Evolutionary conservation across 2,888 invertebrate genomes (phyloP).

Genomic region (Eristalinus sepulchralis): DNA sequence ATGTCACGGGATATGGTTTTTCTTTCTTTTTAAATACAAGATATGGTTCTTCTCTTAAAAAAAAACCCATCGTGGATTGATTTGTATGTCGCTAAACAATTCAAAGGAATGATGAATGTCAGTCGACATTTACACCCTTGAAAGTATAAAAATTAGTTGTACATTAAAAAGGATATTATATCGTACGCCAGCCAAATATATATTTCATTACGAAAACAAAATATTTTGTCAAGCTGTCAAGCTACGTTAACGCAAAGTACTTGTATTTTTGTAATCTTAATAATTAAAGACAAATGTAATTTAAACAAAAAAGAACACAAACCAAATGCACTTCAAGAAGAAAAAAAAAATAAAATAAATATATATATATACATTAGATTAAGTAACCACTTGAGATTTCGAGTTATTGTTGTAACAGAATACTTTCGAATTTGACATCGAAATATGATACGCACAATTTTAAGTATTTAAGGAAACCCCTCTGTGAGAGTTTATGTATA

Average conservation of each 20-base stretch:
- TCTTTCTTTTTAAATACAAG: too few species aligned
- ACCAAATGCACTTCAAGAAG: not conserved
- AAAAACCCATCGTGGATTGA: too few species aligned
- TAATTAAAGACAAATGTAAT: not conserved
- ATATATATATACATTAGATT: not conserved
- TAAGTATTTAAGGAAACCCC: constrained; percentile 40
- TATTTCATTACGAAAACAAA: not conserved
- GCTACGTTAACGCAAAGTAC: not conserved
- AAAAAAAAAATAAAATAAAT: not conserved
- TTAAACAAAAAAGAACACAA: not conserved
- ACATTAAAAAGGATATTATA: not conserved
- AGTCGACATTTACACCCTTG: too few species aligned
- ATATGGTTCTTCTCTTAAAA: too few species aligned
- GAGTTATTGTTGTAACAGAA: not conserved
- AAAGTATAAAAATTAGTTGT: not conserved
- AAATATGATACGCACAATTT: constrained; percentile 65
- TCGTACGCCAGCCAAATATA: not conserved
- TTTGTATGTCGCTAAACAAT: too few species aligned
- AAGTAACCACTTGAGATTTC: not conserved
- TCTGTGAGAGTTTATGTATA: constrained; percentile 43
- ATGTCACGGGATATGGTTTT: too few species aligned
- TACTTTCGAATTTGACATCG: constrained; percentile 31
- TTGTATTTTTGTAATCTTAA: not conserved
- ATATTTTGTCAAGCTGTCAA: not conserved
- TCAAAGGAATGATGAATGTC: too few species aligned